Conservation (phyloP, 1,140 invertebrate genomes). For the Spodoptera litura region DNA sequence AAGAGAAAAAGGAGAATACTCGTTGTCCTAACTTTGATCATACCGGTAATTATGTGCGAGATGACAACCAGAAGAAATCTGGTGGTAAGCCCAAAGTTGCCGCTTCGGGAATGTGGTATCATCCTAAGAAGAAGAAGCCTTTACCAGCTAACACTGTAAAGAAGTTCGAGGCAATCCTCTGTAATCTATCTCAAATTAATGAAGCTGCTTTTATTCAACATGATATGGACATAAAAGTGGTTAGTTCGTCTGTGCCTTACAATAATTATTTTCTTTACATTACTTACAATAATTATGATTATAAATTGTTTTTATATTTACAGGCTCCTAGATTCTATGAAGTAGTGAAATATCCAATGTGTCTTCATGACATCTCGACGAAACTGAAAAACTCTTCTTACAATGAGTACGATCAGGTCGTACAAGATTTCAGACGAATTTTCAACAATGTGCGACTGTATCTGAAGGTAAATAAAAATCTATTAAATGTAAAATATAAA, state of each 20-base stretch:
- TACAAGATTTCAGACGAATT: conserved; percentile 82
- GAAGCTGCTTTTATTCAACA: conserved; percentile 78
- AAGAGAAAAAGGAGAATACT: conserved; percentile 63
- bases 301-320: conserved; percentile 36
- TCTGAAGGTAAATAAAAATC: conserved; percentile 73
- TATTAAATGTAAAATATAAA: background rate
- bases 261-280: background rate
- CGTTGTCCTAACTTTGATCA: conserved; percentile 79
- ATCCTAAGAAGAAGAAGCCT: conserved; percentile 83
- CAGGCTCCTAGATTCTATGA: conserved; percentile 84
- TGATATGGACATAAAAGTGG: conserved; percentile 83
- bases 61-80: conserved; percentile 75
- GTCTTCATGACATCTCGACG: conserved; percentile 79
- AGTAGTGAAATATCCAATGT: conserved; percentile 84
- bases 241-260: conserved; percentile 54
- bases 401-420: conserved; percentile 79
- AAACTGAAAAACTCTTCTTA: conserved; percentile 81
- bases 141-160: conserved; percentile 69
- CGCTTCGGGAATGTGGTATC: conserved; percentile 78
- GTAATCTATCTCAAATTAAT: conserved; percentile 71
- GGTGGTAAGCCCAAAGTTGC: conserved; percentile 69
- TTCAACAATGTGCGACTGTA: conserved; percentile 83
- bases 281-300: background rate
- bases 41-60: conserved; percentile 74
- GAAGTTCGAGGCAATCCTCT: conserved; percentile 79